Percentiles rank a stretch among this genome's conserved stretches.
Evolutionary conservation across 2,797 vertebrate species (phyloP).

Genomic region (Myotis myotis): DNA sequence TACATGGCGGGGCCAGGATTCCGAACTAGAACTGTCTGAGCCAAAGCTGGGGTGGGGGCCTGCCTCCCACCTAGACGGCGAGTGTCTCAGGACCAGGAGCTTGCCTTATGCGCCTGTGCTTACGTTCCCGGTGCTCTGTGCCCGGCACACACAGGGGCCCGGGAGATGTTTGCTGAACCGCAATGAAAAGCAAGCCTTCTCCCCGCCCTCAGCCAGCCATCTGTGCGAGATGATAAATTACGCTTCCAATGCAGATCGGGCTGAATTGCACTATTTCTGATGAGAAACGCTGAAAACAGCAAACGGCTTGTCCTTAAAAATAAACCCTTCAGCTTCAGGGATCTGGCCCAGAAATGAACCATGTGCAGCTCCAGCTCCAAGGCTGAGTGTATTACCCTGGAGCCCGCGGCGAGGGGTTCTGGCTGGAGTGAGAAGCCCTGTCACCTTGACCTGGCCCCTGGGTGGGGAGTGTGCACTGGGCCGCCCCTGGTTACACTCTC

Average conservation of each 20-base stretch:
- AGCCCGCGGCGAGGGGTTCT: constrained; percentile 46
- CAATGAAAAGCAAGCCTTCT: constrained; percentile 60
- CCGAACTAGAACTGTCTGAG: neutral
- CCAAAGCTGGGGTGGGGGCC: neutral
- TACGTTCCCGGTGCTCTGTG: neutral
- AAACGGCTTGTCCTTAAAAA: constrained; percentile 77
- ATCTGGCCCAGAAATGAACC: constrained; percentile 71
- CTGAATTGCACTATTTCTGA: constrained; percentile 79
- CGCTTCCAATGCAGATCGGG: constrained; percentile 74
- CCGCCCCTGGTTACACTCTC: constrained; percentile 22
- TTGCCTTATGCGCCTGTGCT: neutral
- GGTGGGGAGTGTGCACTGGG: neutral
- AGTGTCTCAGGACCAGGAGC: neutral
- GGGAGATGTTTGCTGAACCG: constrained; percentile 65
- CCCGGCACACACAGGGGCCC: constrained; percentile 32
- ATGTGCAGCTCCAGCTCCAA: constrained; percentile 35
- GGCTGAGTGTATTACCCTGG: constrained; percentile 63
- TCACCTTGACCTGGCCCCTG: constrained; percentile 71
- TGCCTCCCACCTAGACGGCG: neutral
- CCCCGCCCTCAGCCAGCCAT: constrained; percentile 69
- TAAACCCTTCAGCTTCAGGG: constrained; percentile 66
- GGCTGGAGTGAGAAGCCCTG: constrained; percentile 64
- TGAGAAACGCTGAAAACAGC: constrained; percentile 78
- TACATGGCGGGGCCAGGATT: neutral
- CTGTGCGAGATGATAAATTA: constrained; percentile 77